Base-by-base conservation (phyloP, 2,888 invertebrate species). In the Scaptomyza polygonia region DNA sequence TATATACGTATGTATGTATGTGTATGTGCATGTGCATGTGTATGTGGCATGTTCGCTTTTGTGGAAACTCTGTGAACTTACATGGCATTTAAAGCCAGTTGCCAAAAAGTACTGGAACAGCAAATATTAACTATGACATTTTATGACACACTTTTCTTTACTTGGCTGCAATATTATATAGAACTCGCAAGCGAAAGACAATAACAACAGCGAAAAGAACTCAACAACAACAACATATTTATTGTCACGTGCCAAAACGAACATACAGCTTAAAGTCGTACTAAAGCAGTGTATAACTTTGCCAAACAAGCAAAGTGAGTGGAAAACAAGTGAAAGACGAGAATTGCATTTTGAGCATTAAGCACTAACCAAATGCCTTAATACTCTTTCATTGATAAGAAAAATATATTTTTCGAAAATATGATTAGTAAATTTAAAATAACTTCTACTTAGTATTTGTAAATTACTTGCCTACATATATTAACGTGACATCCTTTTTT, bases 41-140 rank as follows among this genome's bases (percentile, higher is more conserved):
- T 39, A n/a, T 32, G 39, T 4, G 18, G 53, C 32, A 39, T 48
- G 51, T 62, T 27, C 12, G 47, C 32, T 45, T 63, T 34, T 63
- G 64, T 48, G 45, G 29, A 27, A 53, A 8, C 43, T 44, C 39
- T 39, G 11, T 36, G 72, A 53, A 66, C 55, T 66, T 71, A 55
- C 61, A 57, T 69, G 64, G 55, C 77, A 68, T 65, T 72, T 68
- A 54, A 68, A 77, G 71, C 44, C 65, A 82, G 72, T 79, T 79
- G 70, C 67, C 65, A 75, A 69, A 79, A 78, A 66, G 57, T 64
- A 64, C 57, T 56, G 63, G 53, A 64, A 64, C 71, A 73, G 84
- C 84, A 82, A 77, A 82, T 82, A 82, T 82, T 82, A 84, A 86
- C 86, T 83, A 77, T 82, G 82, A 86, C 82, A 80, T 82, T 82